A percentile compares a stretch with the other conserved stretches of the same genome.
phyloP scores from a whole-genome alignment of 2,888 invertebrate genomes.

The Tenthredo distinguenda region DNA sequence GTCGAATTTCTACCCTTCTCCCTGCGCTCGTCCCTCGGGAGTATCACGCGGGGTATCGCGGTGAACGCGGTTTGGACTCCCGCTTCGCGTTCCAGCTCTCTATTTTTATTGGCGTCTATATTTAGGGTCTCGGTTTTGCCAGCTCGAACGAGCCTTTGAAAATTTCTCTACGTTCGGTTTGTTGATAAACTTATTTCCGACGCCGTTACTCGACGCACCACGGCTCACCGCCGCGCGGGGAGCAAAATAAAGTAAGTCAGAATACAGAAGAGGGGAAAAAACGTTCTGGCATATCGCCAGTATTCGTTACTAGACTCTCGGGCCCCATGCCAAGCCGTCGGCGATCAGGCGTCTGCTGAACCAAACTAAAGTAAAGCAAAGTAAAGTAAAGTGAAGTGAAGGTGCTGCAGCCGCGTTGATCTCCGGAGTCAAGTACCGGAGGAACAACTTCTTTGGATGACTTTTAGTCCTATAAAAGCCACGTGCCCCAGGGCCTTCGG shows the following conservation, averaged over 20 bases:
- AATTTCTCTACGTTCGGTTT: conserved; percentile 62
- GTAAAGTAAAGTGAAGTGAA: neutral
- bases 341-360: conserved; percentile 36
- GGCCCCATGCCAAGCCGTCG: conserved; percentile 66
- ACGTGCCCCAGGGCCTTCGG: neutral
- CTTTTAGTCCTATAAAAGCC: conserved; percentile 11
- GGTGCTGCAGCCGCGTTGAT: conserved; percentile 8
- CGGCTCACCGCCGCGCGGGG: too few relatives aligned
- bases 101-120: conserved; percentile 48
- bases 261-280: neutral
- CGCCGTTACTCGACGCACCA: conserved; percentile 53
- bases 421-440: conserved; percentile 34
- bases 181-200: conserved; percentile 68
- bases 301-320: conserved; percentile 61
- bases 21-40: neutral
- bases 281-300: conserved; percentile 64
- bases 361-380: neutral
- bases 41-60: neutral
- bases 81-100: conserved; percentile 40
- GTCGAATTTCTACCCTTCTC: neutral
- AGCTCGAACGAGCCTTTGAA: conserved; percentile 40
- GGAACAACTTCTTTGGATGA: conserved; percentile 30
- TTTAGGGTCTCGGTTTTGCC: conserved; percentile 39
- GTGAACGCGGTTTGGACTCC: conserved; percentile 32
- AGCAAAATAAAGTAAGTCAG: conserved; percentile 1